Evolutionary conservation across 2,888 invertebrate species (phyloP).

Genomic region (Eledona agricola): DNA sequence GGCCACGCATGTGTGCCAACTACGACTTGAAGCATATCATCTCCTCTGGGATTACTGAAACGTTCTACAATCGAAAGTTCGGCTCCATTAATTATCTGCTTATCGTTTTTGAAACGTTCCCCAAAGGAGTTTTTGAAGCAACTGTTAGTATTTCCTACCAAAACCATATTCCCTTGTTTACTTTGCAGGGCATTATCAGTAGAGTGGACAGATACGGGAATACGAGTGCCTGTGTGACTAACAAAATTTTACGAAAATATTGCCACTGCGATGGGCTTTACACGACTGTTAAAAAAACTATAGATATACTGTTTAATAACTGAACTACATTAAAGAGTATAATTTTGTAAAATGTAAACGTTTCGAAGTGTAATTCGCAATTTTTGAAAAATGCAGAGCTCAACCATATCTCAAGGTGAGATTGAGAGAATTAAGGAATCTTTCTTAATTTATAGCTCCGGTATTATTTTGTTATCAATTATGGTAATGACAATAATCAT

Average conservation of each 20-base stretch:
- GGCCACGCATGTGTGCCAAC: slow-evolving; percentile 45
- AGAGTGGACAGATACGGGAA: slow-evolving; percentile 65
- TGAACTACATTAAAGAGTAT: slow-evolving; percentile 28
- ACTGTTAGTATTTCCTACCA: slow-evolving; percentile 65
- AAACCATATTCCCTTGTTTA: slow-evolving; percentile 48
- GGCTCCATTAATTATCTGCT: slow-evolving; percentile 65
- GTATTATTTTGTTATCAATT: too few relatives aligned
- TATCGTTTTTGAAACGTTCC: slow-evolving; percentile 71
- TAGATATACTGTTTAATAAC: slow-evolving; percentile 43
- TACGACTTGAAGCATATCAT: slow-evolving; percentile 48
- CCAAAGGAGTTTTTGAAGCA: slow-evolving; percentile 75
- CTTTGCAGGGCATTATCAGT: slow-evolving; percentile 69
- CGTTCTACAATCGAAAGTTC: slow-evolving; percentile 42
- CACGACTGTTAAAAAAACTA: slow-evolving; percentile 37
- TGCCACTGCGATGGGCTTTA: slow-evolving; percentile 62
- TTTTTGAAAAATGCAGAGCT: slow-evolving; percentile 1
- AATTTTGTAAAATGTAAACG: neutral
- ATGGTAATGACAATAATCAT: too few relatives aligned
- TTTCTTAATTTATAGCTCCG: too few relatives aligned
- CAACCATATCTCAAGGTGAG: too few relatives aligned
- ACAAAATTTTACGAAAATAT: slow-evolving; percentile 65
- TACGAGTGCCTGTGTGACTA: slow-evolving; percentile 64
- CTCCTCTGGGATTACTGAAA: slow-evolving; percentile 43
- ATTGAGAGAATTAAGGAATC: too few relatives aligned
- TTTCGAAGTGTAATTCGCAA: neutral